Conservation (phyloP, 1,140 invertebrate species). For the Rhyacophila brunnea region DNA sequence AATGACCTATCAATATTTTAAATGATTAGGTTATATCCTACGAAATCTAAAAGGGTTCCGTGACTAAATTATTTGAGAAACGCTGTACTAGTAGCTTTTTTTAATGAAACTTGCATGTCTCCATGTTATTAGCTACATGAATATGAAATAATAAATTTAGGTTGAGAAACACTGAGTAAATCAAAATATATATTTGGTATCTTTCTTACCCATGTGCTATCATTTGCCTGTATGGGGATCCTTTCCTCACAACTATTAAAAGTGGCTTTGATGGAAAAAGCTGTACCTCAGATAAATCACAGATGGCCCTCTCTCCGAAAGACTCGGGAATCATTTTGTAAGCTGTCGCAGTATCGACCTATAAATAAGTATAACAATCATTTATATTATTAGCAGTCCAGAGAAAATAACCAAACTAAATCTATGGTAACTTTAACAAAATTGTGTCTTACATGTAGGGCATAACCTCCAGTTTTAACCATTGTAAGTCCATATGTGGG, state of each 20-base stretch:
- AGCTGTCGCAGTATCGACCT: conserved; percentile 53
- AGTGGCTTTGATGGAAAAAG: conserved; percentile 48
- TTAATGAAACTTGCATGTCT: no score
- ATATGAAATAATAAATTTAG: no score
- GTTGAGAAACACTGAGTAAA: no score
- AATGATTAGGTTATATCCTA: no score
- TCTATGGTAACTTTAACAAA: no score
- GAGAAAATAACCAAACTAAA: no score
- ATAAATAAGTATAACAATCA: neutral
- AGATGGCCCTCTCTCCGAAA: conserved; percentile 54
- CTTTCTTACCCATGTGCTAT: conserved; percentile 54
- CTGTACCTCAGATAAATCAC: conserved; percentile 53
- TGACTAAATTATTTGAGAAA: no score
- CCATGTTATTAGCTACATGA: no score
- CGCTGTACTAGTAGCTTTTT: no score
- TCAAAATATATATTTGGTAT: neutral
- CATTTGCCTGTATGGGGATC: conserved; percentile 56
- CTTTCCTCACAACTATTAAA: conserved; percentile 46
- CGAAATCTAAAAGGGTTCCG: no score
- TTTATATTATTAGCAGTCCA: no score
- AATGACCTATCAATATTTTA: no score
- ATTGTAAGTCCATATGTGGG: conserved; percentile 46
- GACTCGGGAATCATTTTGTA: conserved; percentile 56
- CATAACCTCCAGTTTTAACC: conserved; percentile 38
- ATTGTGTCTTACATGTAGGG: conserved; percentile 21